phyloP scores from a whole-genome alignment of 2,113 vertebrate genomes.

The Rhineura floridana region DNA sequence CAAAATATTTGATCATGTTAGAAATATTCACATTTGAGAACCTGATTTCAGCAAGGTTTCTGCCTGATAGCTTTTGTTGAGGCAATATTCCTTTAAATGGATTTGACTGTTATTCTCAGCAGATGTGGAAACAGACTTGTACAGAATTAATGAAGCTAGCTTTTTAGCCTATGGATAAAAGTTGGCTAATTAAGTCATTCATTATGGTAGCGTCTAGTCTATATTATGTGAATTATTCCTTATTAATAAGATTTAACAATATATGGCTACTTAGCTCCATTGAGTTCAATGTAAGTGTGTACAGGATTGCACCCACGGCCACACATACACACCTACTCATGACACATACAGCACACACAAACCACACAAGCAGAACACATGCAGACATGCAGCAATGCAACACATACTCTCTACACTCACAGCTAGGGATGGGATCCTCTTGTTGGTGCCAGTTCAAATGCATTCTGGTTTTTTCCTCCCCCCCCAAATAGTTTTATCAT shows the following conservation, averaged over 20 bases:
- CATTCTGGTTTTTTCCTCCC: too few species aligned
- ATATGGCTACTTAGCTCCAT: too few species aligned
- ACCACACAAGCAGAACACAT: too few species aligned
- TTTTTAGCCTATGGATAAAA: constrained; percentile 73
- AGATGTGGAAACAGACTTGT: constrained; percentile 47
- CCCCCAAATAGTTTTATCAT: too few species aligned
- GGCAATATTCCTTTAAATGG: constrained; percentile 45
- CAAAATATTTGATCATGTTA: constrained; percentile 32
- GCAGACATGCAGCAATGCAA: too few species aligned
- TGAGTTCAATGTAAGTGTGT: background rate
- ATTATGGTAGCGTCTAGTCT: constrained; percentile 67
- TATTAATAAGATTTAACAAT: constrained; percentile 75
- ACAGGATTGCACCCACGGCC: background rate
- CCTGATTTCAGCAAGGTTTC: constrained; percentile 24
- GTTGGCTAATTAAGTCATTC: constrained; percentile 73
- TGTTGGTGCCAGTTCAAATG: too few species aligned
- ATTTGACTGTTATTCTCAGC: constrained; percentile 30
- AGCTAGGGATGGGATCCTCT: too few species aligned
- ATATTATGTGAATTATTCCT: constrained; percentile 77
- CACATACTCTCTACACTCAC: too few species aligned
- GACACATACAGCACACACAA: too few species aligned
- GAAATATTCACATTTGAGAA: constrained; percentile 24
- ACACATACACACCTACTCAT: too few species aligned
- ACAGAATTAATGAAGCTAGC: constrained; percentile 78
- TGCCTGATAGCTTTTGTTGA: background rate